A percentile compares a stretch with the other conserved stretches of the same genome.
These are phyloP conservation scores for Eubucco bourcierii DNA, from an alignment of 2,113 vertebrate genomes.

Conservation along the genomic window DNA sequence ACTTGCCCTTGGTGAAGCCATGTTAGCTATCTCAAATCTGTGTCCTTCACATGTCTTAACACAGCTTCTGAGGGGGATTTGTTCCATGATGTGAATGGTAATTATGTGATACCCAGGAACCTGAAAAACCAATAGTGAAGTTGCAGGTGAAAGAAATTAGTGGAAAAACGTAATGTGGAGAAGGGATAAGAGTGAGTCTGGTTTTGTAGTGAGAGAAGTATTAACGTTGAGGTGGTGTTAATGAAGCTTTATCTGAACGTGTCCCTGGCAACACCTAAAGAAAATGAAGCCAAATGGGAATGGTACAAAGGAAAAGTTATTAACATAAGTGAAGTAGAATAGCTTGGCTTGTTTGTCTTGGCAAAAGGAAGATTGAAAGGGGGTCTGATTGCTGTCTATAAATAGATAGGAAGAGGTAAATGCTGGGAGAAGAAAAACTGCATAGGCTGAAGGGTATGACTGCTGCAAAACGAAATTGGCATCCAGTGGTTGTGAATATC, in stretches of 20 bases:
- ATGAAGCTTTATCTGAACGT: neutral
- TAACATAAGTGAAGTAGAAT: neutral
- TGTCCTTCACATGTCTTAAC: neutral
- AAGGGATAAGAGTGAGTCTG: neutral
- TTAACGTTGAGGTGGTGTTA: neutral
- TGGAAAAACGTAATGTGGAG: neutral
- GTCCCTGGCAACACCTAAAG: neutral
- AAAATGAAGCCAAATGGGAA: neutral
- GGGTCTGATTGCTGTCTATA: conserved; percentile 30
- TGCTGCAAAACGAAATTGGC: neutral
- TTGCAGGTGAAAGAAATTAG: neutral
- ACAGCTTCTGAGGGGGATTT: neutral
- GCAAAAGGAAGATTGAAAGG: conserved; percentile 29
- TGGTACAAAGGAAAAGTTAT: neutral
- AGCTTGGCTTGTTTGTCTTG: conserved; percentile 20
- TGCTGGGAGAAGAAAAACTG: neutral
- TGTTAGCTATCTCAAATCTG: neutral
- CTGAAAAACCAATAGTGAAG: neutral
- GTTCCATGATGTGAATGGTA: neutral
- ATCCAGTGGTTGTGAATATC: neutral
- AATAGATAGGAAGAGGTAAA: conserved; percentile 1
- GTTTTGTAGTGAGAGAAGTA: neutral
- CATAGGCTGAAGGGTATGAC: neutral
- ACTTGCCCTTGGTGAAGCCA: neutral
- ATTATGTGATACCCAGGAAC: neutral